Percentiles rank a stretch among this genome's conserved stretches.
phyloP scores from a whole-genome alignment of 2,797 vertebrate species.

The Phylloscopus collybita region DNA sequence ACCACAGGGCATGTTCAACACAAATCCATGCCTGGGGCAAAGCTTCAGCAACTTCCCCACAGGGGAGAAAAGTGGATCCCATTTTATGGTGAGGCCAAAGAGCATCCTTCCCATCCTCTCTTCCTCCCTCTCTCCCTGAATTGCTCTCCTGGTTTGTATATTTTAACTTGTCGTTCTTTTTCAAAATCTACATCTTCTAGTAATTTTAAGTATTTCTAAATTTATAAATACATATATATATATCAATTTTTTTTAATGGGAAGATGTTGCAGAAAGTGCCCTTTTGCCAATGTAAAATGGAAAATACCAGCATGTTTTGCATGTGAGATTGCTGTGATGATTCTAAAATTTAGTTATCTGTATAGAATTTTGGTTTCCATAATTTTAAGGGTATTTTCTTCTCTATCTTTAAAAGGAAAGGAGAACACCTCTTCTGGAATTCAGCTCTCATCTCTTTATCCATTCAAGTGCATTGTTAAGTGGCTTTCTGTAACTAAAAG shows the following conservation, averaged over 20 bases:
- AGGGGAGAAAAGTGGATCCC: background rate
- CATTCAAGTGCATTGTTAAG: background rate
- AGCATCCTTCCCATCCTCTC: background rate
- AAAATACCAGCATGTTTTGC: background rate
- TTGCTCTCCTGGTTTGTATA: background rate
- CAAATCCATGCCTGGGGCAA: background rate
- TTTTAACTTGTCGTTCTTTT: background rate
- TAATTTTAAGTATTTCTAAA: background rate
- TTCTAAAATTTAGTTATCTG: background rate
- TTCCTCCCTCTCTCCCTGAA: background rate
- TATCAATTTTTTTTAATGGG: background rate
- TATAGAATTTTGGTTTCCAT: background rate
- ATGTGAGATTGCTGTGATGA: background rate
- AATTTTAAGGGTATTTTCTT: background rate
- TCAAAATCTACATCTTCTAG: background rate
- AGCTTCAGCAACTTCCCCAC: background rate
- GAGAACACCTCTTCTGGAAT: background rate
- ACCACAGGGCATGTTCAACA: background rate
- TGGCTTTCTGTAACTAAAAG: background rate
- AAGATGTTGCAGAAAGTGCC: background rate
- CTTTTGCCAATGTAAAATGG: background rate
- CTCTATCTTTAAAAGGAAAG: background rate
- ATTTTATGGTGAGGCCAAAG: background rate
- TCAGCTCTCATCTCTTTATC: background rate
- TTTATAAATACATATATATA: background rate